These are phyloP conservation scores for Gymnodraco acuticeps DNA, from an alignment of 2,797 vertebrate species.

Conservation along the genomic window DNA sequence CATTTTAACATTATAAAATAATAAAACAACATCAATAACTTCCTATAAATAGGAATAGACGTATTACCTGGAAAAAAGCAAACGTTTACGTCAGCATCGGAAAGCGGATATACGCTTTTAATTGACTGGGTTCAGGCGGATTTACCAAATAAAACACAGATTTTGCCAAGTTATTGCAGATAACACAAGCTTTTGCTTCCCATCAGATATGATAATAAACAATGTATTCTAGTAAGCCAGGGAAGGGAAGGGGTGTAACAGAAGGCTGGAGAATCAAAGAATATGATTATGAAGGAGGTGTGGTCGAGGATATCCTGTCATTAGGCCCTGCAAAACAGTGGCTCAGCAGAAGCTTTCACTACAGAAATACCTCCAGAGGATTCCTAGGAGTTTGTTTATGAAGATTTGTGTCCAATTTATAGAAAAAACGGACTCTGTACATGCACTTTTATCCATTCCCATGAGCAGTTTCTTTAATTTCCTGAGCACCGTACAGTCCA, in stretches of 20 bases:
- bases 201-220: constrained; percentile 1
- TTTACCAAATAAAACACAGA: neutral
- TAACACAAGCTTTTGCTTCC: constrained; percentile 3
- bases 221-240: constrained; percentile 20
- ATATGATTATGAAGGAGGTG: constrained; percentile 48
- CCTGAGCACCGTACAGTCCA: constrained; percentile 35
- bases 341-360: constrained; percentile 17
- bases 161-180: neutral
- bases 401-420: constrained; percentile 12
- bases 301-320: constrained; percentile 67
- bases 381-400: constrained; percentile 3
- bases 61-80: too few species aligned
- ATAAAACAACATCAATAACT: too few species aligned
- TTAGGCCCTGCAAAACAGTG: constrained; percentile 32
- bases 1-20: too few species aligned
- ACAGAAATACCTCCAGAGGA: constrained; percentile 13
- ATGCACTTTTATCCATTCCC: neutral
- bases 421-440: neutral
- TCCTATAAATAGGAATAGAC: neutral
- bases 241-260: constrained; percentile 32
- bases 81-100: too few species aligned
- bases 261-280: constrained; percentile 15
- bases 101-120: neutral
- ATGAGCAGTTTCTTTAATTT: constrained; percentile 3
- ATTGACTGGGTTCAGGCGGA: neutral